Base-by-base conservation (phyloP, 2,797 vertebrate genomes). In the Sebastiscus tertius region DNA sequence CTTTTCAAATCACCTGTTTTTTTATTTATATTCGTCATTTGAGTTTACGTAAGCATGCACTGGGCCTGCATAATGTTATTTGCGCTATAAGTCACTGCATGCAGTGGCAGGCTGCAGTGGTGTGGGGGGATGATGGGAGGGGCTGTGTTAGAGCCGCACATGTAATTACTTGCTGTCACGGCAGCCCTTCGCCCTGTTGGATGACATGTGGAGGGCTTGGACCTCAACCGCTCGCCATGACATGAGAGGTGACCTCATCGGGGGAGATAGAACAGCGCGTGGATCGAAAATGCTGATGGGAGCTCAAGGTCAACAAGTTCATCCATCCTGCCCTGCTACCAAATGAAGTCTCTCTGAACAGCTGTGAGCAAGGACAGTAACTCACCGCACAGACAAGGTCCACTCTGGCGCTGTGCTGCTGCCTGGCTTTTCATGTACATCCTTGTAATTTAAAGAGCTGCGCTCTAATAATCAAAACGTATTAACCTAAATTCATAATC, bases 261-360 rank as follows among this genome's bases (percentile, higher is more conserved):
- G 61, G 49, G 56, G 73, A 58, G 73, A 84, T 29, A 60, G 84
- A 77, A 54, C 71, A 74, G 86, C 69, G 66, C 6, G 8, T 27
- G 49, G 90, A 93, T 91, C 74, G 80, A 92, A 90, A 92, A 93
- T 86, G 88, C 86, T 91, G 89, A 95, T 88, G 79, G 82, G 89
- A 69, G 78, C 86, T 92, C 88, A 93, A 92, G 93, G 93, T 92
- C 90, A 88, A 67, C 39, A 62, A 83, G 90, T 90, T 90, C 88
- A 90, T 91, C 81, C 75, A 70, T 85, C 86, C 77, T 85, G 75
- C 36, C 85, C 83, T 20, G 70, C 75, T 90, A 81, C 88, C 80
- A 86, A 76, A 86, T 88, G 54, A 89, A 87, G 87, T 86, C 77
- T 81, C 73, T 78, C 70, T 75, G 79, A 92, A 86, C 92, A 92